These are phyloP conservation scores for Natrix natrix DNA, from an alignment of 2,797 vertebrate species.

Conservation along the genomic window DNA sequence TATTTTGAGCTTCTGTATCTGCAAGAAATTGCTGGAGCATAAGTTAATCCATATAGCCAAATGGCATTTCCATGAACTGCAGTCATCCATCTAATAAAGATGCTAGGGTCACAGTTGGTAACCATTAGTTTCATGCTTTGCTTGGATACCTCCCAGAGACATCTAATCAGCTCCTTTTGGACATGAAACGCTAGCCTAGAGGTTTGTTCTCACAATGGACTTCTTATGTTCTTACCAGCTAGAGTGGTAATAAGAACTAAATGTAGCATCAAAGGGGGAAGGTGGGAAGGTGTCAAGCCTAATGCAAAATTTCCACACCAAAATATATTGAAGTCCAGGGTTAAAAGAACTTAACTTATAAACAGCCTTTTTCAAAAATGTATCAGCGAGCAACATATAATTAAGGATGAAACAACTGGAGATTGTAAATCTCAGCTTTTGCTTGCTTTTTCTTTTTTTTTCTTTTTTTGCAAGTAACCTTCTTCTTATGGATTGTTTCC, in stretches of 20 bases:
- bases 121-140: background rate
- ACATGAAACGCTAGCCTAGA: background rate
- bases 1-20: background rate
- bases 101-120: background rate
- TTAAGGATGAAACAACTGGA: background rate
- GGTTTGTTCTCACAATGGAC: background rate
- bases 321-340: background rate
- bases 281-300: background rate
- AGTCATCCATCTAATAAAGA: background rate
- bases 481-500: slow-evolving; percentile 1
- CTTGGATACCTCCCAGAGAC: background rate
- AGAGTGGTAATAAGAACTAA: background rate
- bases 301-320: background rate
- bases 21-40: background rate
- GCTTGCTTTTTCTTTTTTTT: slow-evolving; percentile 3
- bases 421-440: slow-evolving; percentile 6
- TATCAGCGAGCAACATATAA: background rate
- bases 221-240: background rate
- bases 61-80: background rate
- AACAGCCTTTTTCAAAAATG: background rate
- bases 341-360: background rate
- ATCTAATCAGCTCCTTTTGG: background rate
- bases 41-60: background rate
- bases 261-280: background rate
- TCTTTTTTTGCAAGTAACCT: background rate